Conservation (phyloP, 2,888 invertebrate genomes). For the Emmelina monodactyla region DNA sequence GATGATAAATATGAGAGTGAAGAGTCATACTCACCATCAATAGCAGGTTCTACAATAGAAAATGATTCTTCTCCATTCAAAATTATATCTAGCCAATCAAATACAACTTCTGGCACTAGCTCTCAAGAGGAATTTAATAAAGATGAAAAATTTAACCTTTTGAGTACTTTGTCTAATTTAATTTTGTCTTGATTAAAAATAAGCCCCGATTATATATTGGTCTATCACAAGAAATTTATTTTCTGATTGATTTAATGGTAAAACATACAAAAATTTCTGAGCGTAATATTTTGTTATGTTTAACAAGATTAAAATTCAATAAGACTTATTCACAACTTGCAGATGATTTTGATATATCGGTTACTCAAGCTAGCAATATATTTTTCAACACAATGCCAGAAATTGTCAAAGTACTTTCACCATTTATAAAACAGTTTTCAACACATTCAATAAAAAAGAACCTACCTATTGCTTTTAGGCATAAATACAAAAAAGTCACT, state of each 20-base stretch:
- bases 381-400: not conserved
- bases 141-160: not conserved
- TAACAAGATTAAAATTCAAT: not conserved
- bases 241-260: no score
- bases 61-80: not conserved
- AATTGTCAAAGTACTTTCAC: no score
- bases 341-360: not conserved
- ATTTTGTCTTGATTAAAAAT: no score
- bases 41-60: not conserved
- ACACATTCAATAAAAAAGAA: not conserved
- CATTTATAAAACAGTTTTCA: not conserved
- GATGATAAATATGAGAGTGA: not conserved
- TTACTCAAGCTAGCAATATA: not conserved
- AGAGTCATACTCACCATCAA: not conserved
- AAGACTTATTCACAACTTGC: not conserved
- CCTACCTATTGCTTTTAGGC: not conserved
- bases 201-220: not conserved
- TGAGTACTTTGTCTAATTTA: not conserved
- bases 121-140: not conserved
- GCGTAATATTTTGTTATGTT: constrained; percentile 1
- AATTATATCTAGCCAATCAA: not conserved
- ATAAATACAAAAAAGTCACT: not conserved
- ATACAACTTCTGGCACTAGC: not conserved
- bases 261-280: not conserved
- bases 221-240: not conserved